Conservation (phyloP, 2,797 vertebrate species). For the Periophthalmus magnuspinnatus region DNA sequence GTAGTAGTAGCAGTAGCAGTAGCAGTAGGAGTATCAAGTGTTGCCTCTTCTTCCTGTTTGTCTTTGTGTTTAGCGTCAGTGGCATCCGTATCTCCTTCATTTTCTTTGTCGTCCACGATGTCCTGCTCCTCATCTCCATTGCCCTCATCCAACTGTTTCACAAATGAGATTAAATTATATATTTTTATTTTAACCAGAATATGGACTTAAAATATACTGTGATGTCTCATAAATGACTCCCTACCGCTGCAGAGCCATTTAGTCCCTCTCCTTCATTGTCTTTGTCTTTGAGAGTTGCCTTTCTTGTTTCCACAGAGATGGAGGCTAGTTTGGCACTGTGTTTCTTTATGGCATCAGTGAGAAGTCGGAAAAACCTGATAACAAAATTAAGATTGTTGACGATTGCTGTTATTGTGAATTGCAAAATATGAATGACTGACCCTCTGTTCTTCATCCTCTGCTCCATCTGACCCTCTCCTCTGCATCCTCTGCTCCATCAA, state of each 20-base stretch:
- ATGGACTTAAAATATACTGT: background rate
- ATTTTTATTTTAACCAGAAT: too few species aligned
- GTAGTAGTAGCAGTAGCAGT: too few species aligned
- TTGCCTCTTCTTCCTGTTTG: constrained; percentile 93
- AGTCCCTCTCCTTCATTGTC: constrained; percentile 47
- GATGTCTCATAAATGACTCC: background rate
- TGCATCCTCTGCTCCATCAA: too few species aligned
- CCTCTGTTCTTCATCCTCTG: too few species aligned
- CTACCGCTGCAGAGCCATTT: constrained; percentile 22
- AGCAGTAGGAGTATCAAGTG: too few species aligned
- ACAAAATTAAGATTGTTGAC: background rate
- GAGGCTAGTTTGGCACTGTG: constrained; percentile 83
- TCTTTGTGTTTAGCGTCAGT: constrained; percentile 83
- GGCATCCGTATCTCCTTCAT: constrained; percentile 94
- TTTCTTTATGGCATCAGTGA: constrained; percentile 87
- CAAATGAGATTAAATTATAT: background rate
- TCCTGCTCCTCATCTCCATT: constrained; percentile 69
- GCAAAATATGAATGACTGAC: too few species aligned
- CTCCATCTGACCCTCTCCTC: too few species aligned
- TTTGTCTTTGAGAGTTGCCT: constrained; percentile 77
- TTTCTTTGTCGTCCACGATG: constrained; percentile 84
- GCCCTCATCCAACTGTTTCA: constrained; percentile 48
- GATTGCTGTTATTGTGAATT: too few species aligned
- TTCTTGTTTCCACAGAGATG: constrained; percentile 83
- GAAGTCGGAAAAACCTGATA: constrained; percentile 85